Evolutionary conservation across 2,113 vertebrate genomes (phyloP).

Genomic region (Oncorhynchus keta): DNA sequence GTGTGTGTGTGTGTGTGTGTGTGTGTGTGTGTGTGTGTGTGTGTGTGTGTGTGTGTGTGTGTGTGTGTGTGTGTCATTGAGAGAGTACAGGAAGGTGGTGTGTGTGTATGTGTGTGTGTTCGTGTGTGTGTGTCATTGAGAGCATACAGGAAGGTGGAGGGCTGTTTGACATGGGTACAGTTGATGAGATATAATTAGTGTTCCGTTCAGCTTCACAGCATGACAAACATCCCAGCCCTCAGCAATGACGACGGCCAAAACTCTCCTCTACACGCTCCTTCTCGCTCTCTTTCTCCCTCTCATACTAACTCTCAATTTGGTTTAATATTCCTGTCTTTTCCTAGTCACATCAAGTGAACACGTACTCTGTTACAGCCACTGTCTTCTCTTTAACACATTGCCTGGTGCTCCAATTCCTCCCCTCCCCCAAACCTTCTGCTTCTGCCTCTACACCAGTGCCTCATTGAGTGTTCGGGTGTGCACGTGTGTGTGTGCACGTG

Average conservation of each 20-base stretch:
- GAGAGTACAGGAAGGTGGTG: slow-evolving; percentile 46
- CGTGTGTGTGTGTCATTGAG: not conserved
- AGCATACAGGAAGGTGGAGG: slow-evolving; percentile 54
- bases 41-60: not conserved
- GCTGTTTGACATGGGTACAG: slow-evolving; percentile 58
- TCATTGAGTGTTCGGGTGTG: slow-evolving; percentile 30
- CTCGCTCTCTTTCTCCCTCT: slow-evolving; percentile 7
- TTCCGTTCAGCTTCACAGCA: slow-evolving; percentile 39
- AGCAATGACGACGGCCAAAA: not conserved
- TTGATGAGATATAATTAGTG: slow-evolving; percentile 75
- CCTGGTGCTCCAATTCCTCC: slow-evolving; percentile 17
- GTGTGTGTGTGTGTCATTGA: not conserved
- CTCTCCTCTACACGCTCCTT: slow-evolving; percentile 4
- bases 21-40: no score
- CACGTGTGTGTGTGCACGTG: not conserved
- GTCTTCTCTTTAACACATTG: not conserved
- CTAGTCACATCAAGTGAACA: slow-evolving; percentile 2
- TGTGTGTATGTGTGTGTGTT: no score
- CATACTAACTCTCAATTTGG: slow-evolving; percentile 7
- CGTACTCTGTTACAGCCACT: not conserved
- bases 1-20: no score
- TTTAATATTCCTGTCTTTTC: not conserved
- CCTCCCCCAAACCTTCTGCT: slow-evolving; percentile 29
- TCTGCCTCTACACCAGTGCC: slow-evolving; percentile 45
- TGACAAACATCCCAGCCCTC: slow-evolving; percentile 55